A percentile compares a stretch with the other conserved stretches of the same genome.
Evolutionary conservation across 2,888 invertebrate species (phyloP).

Genomic region (Congeria kusceri): DNA sequence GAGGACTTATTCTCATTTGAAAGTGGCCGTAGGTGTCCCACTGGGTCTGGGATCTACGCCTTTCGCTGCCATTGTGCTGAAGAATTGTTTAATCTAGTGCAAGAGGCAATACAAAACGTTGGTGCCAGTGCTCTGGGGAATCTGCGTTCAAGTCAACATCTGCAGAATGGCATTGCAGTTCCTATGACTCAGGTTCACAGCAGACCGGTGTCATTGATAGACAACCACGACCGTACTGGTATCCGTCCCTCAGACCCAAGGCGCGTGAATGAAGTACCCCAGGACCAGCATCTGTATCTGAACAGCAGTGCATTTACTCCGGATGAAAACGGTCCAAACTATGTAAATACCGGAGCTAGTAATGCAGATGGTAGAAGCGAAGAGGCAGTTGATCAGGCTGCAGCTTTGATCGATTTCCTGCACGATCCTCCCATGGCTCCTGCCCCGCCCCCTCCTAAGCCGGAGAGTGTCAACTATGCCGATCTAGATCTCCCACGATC

Average conservation of each 20-base stretch:
- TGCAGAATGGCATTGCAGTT: slow-evolving; percentile 32
- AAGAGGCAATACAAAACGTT: slow-evolving; percentile 89
- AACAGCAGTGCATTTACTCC: slow-evolving; percentile 36
- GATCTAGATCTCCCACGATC: slow-evolving; percentile 89
- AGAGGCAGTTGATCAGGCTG: slow-evolving; percentile 67
- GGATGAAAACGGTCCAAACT: slow-evolving; percentile 66
- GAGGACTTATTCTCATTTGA: slow-evolving; percentile 93
- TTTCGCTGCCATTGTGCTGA: slow-evolving; percentile 96
- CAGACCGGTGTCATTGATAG: slow-evolving; percentile 70
- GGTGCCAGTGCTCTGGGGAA: slow-evolving; percentile 71
- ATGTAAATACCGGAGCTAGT: slow-evolving; percentile 71
- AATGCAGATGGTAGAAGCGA: slow-evolving; percentile 18
- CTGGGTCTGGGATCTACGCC: slow-evolving; percentile 97
- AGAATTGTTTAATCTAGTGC: slow-evolving; percentile 93
- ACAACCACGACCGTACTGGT: slow-evolving; percentile 59
- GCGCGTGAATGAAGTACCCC: slow-evolving; percentile 54
- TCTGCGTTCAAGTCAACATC: slow-evolving; percentile 33
- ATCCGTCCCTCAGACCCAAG: slow-evolving; percentile 50
- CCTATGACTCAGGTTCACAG: slow-evolving; percentile 54
- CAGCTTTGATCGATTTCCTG: slow-evolving; percentile 75
- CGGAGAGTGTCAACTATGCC: slow-evolving; percentile 89
- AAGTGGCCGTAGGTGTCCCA: slow-evolving; percentile 92
- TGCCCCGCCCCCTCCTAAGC: slow-evolving; percentile 49
- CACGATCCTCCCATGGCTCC: slow-evolving; percentile 67
- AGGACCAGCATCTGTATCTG: slow-evolving; percentile 62